Evolutionary conservation across 2,888 invertebrate genomes (phyloP).

Genomic region (Melanophora roralis): DNA sequence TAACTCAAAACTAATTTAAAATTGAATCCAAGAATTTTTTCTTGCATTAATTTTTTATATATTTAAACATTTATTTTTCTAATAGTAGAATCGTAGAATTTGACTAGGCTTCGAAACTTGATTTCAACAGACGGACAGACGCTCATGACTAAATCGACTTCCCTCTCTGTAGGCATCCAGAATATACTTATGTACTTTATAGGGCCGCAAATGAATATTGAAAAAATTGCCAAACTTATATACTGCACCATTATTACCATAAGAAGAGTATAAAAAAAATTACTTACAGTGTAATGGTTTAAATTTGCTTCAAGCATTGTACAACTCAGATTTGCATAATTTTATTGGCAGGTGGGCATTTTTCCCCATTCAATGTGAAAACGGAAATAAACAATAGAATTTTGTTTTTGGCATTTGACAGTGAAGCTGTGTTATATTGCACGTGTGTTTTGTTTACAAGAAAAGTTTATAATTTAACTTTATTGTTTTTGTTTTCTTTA

Average conservation of each 20-base stretch:
- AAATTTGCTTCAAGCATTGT: neutral
- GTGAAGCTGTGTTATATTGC: too few species aligned
- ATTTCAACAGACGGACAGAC: neutral
- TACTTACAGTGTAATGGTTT: neutral
- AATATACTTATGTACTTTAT: neutral
- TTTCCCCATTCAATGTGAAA: slow-evolving; percentile 13
- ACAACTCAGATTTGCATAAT: slow-evolving; percentile 19
- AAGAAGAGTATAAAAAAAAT: too few species aligned
- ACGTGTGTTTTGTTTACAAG: neutral
- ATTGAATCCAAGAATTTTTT: too few species aligned
- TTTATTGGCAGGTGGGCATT: slow-evolving; percentile 48
- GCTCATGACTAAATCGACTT: neutral
- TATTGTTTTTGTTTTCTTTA: neutral
- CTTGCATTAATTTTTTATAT: too few species aligned
- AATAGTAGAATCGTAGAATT: too few species aligned
- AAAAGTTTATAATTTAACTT: slow-evolving; percentile 43
- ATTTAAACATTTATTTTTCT: too few species aligned
- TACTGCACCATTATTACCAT: too few species aligned
- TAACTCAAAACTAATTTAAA: too few species aligned
- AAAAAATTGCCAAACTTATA: too few species aligned
- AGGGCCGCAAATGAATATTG: neutral
- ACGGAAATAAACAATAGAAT: slow-evolving; percentile 60
- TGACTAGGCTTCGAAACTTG: too few species aligned
- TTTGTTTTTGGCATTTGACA: slow-evolving; percentile 7
- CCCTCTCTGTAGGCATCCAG: neutral